These are phyloP conservation scores for Leptinotarsa lineolata DNA, from an alignment of 1,140 invertebrate genomes.

Conservation along the genomic window DNA sequence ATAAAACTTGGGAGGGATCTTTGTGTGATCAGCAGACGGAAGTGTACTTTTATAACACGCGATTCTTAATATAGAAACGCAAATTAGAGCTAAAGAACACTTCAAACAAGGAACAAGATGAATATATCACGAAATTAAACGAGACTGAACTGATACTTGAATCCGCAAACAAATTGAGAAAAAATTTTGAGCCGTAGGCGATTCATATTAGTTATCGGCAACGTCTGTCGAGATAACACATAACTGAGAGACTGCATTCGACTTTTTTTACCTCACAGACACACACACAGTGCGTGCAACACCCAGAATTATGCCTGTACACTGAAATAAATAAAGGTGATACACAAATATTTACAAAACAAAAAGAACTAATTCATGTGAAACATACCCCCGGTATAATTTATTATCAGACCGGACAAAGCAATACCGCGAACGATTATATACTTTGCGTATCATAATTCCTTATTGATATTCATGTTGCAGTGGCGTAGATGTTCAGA, in stretches of 20 bases:
- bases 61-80: too few relatives aligned
- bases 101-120: too few relatives aligned
- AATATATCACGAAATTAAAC: too few relatives aligned
- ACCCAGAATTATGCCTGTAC: slow-evolving; percentile 40
- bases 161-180: not conserved
- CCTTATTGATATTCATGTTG: slow-evolving; percentile 48
- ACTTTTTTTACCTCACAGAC: slow-evolving; percentile 2
- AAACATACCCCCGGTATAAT: slow-evolving; percentile 42
- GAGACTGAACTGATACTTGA: too few relatives aligned
- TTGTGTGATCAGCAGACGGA: too few relatives aligned
- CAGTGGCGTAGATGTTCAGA: slow-evolving; percentile 43
- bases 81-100: too few relatives aligned
- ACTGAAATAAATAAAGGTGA: slow-evolving; percentile 48
- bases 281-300: slow-evolving; percentile 38
- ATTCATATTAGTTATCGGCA: not conserved
- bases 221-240: not conserved
- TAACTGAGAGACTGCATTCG: not conserved
- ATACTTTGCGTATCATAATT: slow-evolving; percentile 48
- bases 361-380: slow-evolving; percentile 45
- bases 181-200: not conserved
- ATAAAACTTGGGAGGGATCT: too few relatives aligned
- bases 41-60: too few relatives aligned
- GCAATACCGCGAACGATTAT: slow-evolving; percentile 50
- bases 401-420: slow-evolving; percentile 48
- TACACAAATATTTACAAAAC: slow-evolving; percentile 49